phyloP scores from a whole-genome alignment of 2,113 vertebrate genomes.

The Melanocharis versteri region DNA sequence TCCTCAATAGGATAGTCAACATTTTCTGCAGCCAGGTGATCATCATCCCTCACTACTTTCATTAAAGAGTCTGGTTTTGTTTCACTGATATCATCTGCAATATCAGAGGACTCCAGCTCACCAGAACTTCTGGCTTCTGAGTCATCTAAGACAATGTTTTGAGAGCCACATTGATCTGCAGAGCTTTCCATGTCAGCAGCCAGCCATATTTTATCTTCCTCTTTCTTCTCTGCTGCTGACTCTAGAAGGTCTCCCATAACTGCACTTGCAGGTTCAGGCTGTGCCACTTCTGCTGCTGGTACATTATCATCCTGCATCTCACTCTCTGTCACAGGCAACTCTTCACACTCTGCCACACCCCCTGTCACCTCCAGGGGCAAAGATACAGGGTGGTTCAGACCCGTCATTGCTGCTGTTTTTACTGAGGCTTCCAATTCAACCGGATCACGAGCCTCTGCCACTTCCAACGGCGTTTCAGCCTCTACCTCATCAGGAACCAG shows the following conservation, averaged over 20 bases:
- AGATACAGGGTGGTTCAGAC: background rate
- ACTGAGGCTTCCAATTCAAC: background rate
- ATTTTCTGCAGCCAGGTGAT: background rate
- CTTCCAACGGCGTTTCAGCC: background rate
- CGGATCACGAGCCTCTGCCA: background rate
- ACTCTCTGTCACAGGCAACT: background rate
- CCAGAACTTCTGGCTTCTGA: conserved; percentile 4
- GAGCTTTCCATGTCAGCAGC: background rate
- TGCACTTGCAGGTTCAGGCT: background rate
- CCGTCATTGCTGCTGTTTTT: background rate
- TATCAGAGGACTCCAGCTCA: conserved; percentile 8
- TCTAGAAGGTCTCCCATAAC: background rate
- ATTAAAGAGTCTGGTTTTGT: conserved; percentile 26
- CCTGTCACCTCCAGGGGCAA: background rate
- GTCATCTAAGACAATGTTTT: background rate
- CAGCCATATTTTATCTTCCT: background rate
- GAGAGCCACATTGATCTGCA: background rate
- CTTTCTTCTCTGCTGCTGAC: background rate
- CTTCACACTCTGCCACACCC: background rate
- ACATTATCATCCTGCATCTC: background rate
- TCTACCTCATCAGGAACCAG: background rate
- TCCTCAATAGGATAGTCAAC: background rate
- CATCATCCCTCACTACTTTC: background rate
- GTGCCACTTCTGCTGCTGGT: background rate
- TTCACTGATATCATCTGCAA: background rate